Percentiles rank a stretch among this genome's conserved stretches.
These are phyloP conservation scores for Reticulitermes lucifugus DNA, from an alignment of 2,888 invertebrate species.

Conservation along the genomic window DNA sequence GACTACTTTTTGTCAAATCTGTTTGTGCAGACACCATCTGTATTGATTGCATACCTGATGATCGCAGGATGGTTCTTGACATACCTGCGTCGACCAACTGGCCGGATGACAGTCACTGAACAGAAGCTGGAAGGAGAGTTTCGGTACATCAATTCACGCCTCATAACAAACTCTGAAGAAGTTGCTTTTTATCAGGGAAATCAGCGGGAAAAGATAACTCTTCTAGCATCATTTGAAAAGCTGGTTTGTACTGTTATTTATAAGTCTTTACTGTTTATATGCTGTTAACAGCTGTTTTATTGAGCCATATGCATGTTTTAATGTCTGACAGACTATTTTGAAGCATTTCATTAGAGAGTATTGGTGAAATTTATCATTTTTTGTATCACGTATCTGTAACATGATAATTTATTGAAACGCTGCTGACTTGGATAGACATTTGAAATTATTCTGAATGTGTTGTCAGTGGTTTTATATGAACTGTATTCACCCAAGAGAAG, in stretches of 20 bases:
- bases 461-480: no score
- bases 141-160: slow-evolving; percentile 93
- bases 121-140: slow-evolving; percentile 99
- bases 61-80: slow-evolving; percentile 90
- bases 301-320: neutral
- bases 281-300: neutral
- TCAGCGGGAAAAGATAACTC: slow-evolving; percentile 84
- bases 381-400: no score
- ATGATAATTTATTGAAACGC: no score
- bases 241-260: slow-evolving; percentile 64
- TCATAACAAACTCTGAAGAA: slow-evolving; percentile 98
- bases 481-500: no score
- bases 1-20: neutral
- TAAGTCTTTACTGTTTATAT: neutral
- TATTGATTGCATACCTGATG: slow-evolving; percentile 89
- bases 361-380: no score
- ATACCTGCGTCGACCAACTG: slow-evolving; percentile 88
- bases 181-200: slow-evolving; percentile 72
- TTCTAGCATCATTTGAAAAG: slow-evolving; percentile 90
- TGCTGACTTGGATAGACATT: no score
- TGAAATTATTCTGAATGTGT: no score
- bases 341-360: no score
- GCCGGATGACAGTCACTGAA: slow-evolving; percentile 90
- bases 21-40: slow-evolving; percentile 80
- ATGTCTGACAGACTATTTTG: no score